Base-by-base conservation (phyloP, 2,113 vertebrate species). In the Vanacampus margaritifer region DNA sequence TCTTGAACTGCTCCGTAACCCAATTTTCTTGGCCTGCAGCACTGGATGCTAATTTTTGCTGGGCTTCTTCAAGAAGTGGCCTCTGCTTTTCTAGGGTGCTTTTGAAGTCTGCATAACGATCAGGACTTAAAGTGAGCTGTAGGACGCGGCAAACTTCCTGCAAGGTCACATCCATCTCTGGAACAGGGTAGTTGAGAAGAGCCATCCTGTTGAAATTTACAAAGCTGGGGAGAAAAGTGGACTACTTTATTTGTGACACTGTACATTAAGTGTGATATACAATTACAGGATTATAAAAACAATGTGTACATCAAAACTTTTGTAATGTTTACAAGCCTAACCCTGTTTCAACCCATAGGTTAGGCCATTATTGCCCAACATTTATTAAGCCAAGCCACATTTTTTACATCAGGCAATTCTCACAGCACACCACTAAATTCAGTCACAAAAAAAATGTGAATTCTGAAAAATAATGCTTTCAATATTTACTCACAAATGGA, bases 1-100 rank as follows among this genome's bases (percentile, higher is more conserved):
- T 87, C 74, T 93, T 93, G 83, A 93, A 93, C 61, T 91, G 86
- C 45, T 85, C 77, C 0, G 92, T 91, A 66, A 90, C 92, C 92
- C 92, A 93, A 64, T 93, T 93, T 65, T 93, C 91, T 1, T 76
- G 72, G 45, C 85, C 84, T 1, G 75, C 64, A 19, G 72, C 72
- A 0, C 4, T 35, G 12, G 80, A 17, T 17, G 54, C 23, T 28
- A 90, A 63, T 28, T 79, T 75, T 59, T 75, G 32, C 6, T 93
- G 88, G 14, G 68, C 73, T 1, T 85, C 84, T 66, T 82, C 78
- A 39, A 93, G 88, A 8, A 68, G 61, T 37, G 73, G 84, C 43
- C 48, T 86, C 79, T 93, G 89, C 62, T 89, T 79, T 6, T 77
- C 68, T 26, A 93, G 76, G 0, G 81, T 80, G 36, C 17, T 78